Evolutionary conservation across 1,140 invertebrate species (phyloP).

Genomic region (Arion vulgaris): DNA sequence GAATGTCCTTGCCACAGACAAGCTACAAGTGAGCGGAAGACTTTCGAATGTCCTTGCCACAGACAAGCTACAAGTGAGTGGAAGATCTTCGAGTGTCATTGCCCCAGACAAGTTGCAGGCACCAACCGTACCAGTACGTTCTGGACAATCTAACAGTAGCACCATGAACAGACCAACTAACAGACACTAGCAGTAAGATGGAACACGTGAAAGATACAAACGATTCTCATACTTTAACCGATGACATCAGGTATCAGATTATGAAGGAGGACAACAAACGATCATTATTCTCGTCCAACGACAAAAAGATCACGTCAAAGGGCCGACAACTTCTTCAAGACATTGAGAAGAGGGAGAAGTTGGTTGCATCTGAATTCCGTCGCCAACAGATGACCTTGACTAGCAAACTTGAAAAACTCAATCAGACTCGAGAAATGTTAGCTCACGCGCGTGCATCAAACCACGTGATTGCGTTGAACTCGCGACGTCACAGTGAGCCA

Average conservation of each 20-base stretch:
- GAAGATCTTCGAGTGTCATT: too few relatives aligned
- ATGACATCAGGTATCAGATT: slow-evolving; percentile 22
- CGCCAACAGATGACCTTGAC: neutral
- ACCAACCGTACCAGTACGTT: too few relatives aligned
- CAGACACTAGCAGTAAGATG: too few relatives aligned
- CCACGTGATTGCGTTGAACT: too few relatives aligned
- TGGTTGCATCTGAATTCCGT: neutral
- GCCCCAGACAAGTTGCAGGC: too few relatives aligned
- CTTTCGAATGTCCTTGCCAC: too few relatives aligned
- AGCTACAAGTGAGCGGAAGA: too few relatives aligned
- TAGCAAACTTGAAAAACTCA: neutral
- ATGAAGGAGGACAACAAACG: slow-evolving; percentile 24
- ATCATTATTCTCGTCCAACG: neutral
- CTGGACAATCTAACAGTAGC: too few relatives aligned
- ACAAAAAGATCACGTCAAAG: neutral
- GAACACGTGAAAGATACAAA: neutral
- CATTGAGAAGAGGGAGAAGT: slow-evolving; percentile 5
- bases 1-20: too few relatives aligned
- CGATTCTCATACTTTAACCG: neutral
- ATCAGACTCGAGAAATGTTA: neutral
- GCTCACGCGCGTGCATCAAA: neutral
- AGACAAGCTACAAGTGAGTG: too few relatives aligned
- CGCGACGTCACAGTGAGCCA: slow-evolving; percentile 17
- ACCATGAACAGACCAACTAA: too few relatives aligned
- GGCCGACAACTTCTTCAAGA: neutral